Conservation (phyloP, 2,888 invertebrate genomes). For the Cryptocephalus moraei region DNA sequence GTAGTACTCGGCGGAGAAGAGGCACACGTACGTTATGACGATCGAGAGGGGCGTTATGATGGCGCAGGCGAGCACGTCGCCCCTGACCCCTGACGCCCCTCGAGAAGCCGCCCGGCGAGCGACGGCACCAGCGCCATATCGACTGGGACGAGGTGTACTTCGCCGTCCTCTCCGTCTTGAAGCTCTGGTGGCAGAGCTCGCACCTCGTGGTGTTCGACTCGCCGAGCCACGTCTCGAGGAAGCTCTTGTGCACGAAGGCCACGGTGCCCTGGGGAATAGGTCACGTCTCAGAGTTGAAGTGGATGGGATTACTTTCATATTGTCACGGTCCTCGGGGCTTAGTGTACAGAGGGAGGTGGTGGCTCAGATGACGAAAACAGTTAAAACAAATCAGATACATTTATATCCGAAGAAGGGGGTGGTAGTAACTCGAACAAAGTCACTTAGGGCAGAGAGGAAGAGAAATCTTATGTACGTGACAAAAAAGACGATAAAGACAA, state of each 20-base stretch:
- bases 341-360: too few species aligned
- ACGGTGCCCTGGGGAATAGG: constrained; percentile 60
- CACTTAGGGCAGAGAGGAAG: too few species aligned
- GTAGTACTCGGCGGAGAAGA: constrained; percentile 43
- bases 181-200: constrained; percentile 61
- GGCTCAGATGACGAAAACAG: too few species aligned
- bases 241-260: constrained; percentile 61
- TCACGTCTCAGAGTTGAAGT: too few species aligned
- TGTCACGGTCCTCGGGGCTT: too few species aligned
- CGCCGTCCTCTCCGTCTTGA: constrained; percentile 53
- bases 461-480: too few species aligned
- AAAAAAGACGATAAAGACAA: too few species aligned
- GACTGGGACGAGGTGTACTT: constrained; percentile 47
- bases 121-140: constrained; percentile 48
- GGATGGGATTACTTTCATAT: too few species aligned
- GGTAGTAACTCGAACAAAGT: too few species aligned
- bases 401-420: too few species aligned
- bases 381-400: too few species aligned
- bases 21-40: constrained; percentile 41
- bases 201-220: constrained; percentile 61
- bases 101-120: constrained; percentile 25
- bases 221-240: constrained; percentile 66
- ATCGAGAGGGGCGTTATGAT: constrained; percentile 48
- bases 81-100: constrained; percentile 34
- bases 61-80: constrained; percentile 47